Conservation (phyloP, 2,888 invertebrate species). For the Drosophila lacicola region DNA sequence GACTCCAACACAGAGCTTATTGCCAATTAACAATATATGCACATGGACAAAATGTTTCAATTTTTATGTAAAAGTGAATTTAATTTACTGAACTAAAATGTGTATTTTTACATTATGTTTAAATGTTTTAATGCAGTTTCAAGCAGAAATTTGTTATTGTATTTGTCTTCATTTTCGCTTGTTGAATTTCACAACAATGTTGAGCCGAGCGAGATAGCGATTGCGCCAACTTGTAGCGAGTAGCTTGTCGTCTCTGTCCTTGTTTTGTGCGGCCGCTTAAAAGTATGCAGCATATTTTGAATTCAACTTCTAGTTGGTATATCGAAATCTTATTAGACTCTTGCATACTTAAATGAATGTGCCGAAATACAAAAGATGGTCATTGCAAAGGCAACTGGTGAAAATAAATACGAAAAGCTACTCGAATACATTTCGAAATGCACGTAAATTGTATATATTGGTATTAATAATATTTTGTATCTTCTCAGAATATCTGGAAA, state of each 20-base stretch:
- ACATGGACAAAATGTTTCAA: background rate
- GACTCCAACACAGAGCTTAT: slow-evolving; percentile 6
- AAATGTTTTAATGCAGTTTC: background rate
- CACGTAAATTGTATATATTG: slow-evolving; percentile 4
- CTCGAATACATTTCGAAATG: slow-evolving; percentile 1
- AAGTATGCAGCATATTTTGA: slow-evolving; percentile 52
- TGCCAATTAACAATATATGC: too few relatives aligned
- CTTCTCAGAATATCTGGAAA: slow-evolving; percentile 80
- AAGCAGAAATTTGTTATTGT: background rate
- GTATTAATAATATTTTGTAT: slow-evolving; percentile 50
- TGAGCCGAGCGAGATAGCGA: slow-evolving; percentile 29
- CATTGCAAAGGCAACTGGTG: slow-evolving; percentile 14
- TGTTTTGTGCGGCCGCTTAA: slow-evolving; percentile 5
- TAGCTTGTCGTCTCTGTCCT: slow-evolving; percentile 29
- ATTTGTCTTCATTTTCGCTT: slow-evolving; percentile 12
- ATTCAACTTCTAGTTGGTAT: background rate
- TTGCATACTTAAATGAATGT: slow-evolving; percentile 12
- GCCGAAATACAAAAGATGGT: background rate
- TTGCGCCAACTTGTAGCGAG: background rate
- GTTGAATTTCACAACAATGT: slow-evolving; percentile 68
- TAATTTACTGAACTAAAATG: background rate
- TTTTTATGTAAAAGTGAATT: too few relatives aligned
- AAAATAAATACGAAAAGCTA: background rate
- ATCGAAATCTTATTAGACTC: background rate
- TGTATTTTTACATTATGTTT: background rate